Evolutionary conservation across 2,113 vertebrate species (phyloP).

Genomic region (Megatriorchis doriae): DNA sequence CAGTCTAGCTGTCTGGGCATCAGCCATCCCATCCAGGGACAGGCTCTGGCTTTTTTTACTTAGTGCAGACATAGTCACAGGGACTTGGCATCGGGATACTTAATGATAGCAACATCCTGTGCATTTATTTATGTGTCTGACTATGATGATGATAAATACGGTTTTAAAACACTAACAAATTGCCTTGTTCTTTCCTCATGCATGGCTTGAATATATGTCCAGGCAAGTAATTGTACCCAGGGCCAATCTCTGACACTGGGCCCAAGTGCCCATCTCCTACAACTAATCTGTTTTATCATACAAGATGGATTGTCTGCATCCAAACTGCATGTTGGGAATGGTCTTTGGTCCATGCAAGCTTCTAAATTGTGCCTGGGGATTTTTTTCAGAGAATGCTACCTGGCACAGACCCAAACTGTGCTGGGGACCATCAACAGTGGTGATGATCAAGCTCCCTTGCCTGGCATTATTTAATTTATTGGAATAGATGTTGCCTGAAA

Average conservation of each 20-base stretch:
- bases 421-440: background rate
- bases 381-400: background rate
- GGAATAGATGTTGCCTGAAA: background rate
- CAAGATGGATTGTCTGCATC: background rate
- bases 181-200: background rate
- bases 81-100: background rate
- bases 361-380: background rate
- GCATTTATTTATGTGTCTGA: background rate
- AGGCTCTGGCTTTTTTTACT: background rate
- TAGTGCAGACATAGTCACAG: background rate
- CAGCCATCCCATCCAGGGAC: background rate
- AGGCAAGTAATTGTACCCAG: background rate
- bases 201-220: background rate
- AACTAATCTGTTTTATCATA: background rate
- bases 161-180: background rate
- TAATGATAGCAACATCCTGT: background rate
- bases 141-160: background rate
- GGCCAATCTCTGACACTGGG: background rate
- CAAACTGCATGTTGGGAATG: background rate
- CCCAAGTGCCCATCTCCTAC: background rate
- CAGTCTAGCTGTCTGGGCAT: background rate
- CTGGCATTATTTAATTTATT: background rate
- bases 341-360: background rate
- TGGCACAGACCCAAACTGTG: background rate
- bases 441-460: background rate